Evolutionary conservation across 2,797 vertebrate species (phyloP).

Genomic region (Knipowitschia caucasica): DNA sequence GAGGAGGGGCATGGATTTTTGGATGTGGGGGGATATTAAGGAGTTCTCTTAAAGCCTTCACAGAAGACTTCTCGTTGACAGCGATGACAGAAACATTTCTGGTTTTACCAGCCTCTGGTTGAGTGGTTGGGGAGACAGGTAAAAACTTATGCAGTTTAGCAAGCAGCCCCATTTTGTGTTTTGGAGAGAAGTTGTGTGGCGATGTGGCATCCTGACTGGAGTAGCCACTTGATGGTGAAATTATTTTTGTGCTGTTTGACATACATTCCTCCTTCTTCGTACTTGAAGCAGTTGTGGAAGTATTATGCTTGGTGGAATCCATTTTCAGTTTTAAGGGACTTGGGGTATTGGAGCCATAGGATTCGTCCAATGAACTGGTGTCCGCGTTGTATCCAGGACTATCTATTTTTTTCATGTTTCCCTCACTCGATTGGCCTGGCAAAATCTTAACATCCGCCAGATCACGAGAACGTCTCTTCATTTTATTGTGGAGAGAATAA

Average conservation of each 20-base stretch:
- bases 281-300: constrained; percentile 21
- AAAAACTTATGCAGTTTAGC: constrained; percentile 76
- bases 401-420: constrained; percentile 45
- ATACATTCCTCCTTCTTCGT: constrained; percentile 36
- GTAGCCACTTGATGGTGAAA: constrained; percentile 88
- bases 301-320: constrained; percentile 3
- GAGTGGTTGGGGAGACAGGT: constrained; percentile 62
- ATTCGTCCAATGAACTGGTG: constrained; percentile 71
- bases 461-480: constrained; percentile 65
- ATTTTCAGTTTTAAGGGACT: constrained; percentile 25
- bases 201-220: constrained; percentile 84
- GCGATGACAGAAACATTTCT: constrained; percentile 10
- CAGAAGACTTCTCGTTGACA: constrained; percentile 41
- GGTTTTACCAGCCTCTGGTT: constrained; percentile 21
- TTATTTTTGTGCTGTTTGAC: constrained; percentile 65
- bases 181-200: constrained; percentile 65
- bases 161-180: constrained; percentile 69
- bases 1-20: constrained; percentile 85
- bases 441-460: constrained; percentile 37
- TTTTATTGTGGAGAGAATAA: constrained; percentile 81
- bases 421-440: constrained; percentile 38
- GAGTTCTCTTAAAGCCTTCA: constrained; percentile 66
- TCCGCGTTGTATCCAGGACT: constrained; percentile 68
- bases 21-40: constrained; percentile 89
- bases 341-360: constrained; percentile 33